Evolutionary conservation across 2,888 invertebrate genomes (phyloP).

Genomic region (Caenorhabditis doughertyi): DNA sequence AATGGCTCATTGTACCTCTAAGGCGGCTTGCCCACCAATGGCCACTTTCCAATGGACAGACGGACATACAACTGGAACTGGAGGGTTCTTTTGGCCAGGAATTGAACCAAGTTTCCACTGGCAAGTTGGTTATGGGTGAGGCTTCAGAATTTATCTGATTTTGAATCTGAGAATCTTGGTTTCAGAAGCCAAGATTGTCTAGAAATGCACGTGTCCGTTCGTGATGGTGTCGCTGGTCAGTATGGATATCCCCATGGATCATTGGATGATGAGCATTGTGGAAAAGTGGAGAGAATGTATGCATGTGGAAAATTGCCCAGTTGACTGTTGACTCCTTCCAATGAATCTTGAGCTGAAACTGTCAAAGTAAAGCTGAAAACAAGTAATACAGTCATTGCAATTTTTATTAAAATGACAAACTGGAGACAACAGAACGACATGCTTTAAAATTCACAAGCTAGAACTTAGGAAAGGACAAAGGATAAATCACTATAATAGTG

Average conservation of each 20-base stretch:
- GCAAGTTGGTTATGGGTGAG: too few relatives aligned
- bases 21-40: background rate
- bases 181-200: background rate
- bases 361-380: too few relatives aligned
- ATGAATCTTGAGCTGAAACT: too few relatives aligned
- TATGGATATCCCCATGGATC: constrained; percentile 10
- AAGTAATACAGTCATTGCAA: constrained; percentile 44
- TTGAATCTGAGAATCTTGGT: too few relatives aligned
- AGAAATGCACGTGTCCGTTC: background rate
- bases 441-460: constrained; percentile 68
- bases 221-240: background rate
- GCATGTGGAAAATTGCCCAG: constrained; percentile 7
- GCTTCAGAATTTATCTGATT: too few relatives aligned
- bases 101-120: too few relatives aligned
- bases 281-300: background rate
- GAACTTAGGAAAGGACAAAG: constrained; percentile 17
- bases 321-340: too few relatives aligned
- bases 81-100: background rate
- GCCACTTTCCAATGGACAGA: background rate
- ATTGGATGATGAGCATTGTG: constrained; percentile 5
- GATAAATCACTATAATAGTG: constrained; percentile 47
- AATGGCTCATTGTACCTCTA: background rate
- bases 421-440: constrained; percentile 64
- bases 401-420: constrained; percentile 64
- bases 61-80: background rate